Percentiles rank a stretch among this genome's conserved stretches.
phyloP scores from a whole-genome alignment of 2,113 vertebrate species.

The Pseudonaja textilis region DNA sequence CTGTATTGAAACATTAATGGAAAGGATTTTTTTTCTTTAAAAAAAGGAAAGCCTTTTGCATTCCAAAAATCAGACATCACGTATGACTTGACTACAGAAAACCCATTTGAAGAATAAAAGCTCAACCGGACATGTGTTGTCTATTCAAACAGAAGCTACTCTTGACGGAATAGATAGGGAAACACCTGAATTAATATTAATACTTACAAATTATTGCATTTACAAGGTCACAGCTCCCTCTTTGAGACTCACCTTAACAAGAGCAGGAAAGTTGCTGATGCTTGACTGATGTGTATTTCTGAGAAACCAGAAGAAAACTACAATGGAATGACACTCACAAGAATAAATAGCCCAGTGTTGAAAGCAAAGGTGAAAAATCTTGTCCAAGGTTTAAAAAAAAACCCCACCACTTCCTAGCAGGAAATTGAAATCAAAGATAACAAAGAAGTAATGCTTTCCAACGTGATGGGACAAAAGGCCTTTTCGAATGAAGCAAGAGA shows the following conservation, averaged over 20 bases:
- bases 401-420: neutral
- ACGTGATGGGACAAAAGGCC: neutral
- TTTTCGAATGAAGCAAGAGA: neutral
- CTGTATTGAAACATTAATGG: neutral
- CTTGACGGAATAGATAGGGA: neutral
- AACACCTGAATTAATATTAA: slow-evolving; percentile 8
- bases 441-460: neutral
- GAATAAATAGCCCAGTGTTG: neutral
- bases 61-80: neutral
- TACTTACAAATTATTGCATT: slow-evolving; percentile 14
- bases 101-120: neutral
- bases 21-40: neutral
- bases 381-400: neutral
- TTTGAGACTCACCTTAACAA: neutral
- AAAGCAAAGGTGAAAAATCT: slow-evolving; percentile 3
- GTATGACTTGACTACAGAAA: neutral
- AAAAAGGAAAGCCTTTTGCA: neutral
- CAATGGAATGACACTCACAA: slow-evolving; percentile 3
- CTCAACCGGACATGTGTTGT: neutral
- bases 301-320: neutral
- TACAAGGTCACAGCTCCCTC: neutral
- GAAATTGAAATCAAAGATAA: neutral
- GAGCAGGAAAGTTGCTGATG: neutral
- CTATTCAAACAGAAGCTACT: neutral
- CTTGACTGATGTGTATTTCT: neutral